These are phyloP conservation scores for Drosophila parthenogenetica DNA, from an alignment of 2,888 invertebrate genomes.

Conservation along the genomic window DNA sequence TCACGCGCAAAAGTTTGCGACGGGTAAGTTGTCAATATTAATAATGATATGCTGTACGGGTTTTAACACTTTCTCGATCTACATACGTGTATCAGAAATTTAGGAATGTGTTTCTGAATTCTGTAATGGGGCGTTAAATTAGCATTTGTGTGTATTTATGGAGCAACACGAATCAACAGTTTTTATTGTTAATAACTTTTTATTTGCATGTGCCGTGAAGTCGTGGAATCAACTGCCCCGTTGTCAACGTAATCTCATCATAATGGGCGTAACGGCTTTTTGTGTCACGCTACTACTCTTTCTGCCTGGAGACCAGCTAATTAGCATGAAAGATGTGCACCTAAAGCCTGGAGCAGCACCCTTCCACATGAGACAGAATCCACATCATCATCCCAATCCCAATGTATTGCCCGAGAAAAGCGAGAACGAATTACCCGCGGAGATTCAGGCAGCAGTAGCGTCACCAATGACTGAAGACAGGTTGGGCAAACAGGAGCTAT, in stretches of 20 bases:
- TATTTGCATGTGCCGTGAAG: constrained; percentile 85
- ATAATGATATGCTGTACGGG: neutral
- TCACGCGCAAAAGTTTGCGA: constrained; percentile 82
- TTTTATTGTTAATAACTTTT: too few species aligned
- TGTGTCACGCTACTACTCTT: constrained; percentile 88
- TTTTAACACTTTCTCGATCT: constrained; percentile 17
- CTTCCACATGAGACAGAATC: constrained; percentile 62
- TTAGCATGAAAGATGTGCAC: constrained; percentile 55
- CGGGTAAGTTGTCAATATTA: constrained; percentile 73
- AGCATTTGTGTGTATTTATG: constrained; percentile 1
- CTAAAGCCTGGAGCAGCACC: constrained; percentile 50
- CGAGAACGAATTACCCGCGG: constrained; percentile 24
- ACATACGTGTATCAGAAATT: constrained; percentile 1
- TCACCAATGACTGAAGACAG: constrained; percentile 54
- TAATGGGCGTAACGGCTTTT: constrained; percentile 87
- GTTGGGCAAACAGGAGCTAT: constrained; percentile 17
- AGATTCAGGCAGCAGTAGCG: constrained; percentile 44
- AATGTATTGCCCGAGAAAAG: constrained; percentile 26
- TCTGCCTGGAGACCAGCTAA: constrained; percentile 85
- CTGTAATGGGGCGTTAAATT: constrained; percentile 4
- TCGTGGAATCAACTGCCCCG: constrained; percentile 94
- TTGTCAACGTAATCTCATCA: constrained; percentile 91
- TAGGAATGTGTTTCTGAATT: neutral
- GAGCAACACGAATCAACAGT: neutral
- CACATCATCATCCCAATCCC: constrained; percentile 67